These are phyloP conservation scores for Halichondria panicea DNA, from an alignment of 37 sponge, comb jelly and placozoan genomes.

Conservation along the genomic window DNA sequence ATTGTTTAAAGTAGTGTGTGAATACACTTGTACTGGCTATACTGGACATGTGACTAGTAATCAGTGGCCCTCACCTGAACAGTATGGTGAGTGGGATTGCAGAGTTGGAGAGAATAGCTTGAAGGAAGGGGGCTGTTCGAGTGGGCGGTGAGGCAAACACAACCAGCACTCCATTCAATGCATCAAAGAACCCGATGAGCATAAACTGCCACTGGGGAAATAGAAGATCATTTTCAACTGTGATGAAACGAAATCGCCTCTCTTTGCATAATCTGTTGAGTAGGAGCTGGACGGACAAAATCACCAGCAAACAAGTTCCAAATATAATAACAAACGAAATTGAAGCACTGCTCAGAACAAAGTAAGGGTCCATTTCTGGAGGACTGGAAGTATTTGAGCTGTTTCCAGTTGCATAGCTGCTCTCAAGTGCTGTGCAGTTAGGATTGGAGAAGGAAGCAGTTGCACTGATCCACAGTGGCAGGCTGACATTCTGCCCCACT, in stretches of 20 bases:
- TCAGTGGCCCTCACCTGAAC: slow-evolving; percentile 31
- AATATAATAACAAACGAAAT: slow-evolving; percentile 72
- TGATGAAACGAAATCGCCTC: neutral
- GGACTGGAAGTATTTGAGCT: neutral
- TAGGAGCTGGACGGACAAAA: neutral
- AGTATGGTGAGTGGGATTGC: slow-evolving; percentile 62
- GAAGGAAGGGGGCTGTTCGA: slow-evolving; percentile 69
- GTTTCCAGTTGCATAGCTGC: neutral
- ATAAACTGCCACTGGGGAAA: slow-evolving; percentile 75
- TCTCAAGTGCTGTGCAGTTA: neutral
- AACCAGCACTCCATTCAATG: slow-evolving; percentile 67
- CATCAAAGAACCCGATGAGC: slow-evolving; percentile 66
- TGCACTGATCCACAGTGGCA: slow-evolving; percentile 58
- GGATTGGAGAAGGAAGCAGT: neutral
- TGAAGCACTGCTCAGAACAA: slow-evolving; percentile 63
- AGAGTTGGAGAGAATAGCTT: slow-evolving; percentile 70
- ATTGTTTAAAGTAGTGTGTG: no score
- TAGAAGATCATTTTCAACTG: slow-evolving; percentile 15
- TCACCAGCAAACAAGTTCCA: slow-evolving; percentile 43
- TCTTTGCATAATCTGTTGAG: neutral
- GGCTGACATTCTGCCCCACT: slow-evolving; percentile 61
- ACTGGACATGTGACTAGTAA: no score
- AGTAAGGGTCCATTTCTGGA: slow-evolving; percentile 54
- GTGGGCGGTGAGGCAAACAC: slow-evolving; percentile 57
- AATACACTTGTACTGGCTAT: no score